Conservation (phyloP, 2,113 vertebrate species). For the Oryzias celebensis region DNA sequence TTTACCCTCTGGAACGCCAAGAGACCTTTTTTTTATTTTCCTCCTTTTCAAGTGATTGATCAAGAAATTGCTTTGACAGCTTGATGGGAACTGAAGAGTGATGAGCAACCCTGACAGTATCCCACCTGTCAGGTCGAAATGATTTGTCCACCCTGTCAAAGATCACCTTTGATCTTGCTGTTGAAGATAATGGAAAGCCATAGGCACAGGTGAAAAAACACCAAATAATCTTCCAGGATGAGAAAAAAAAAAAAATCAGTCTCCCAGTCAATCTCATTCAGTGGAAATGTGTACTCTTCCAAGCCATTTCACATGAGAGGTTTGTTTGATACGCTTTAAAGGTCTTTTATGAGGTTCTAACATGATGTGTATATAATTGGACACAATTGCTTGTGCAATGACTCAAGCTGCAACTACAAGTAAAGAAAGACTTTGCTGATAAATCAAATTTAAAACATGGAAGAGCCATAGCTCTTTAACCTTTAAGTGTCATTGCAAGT, state of each 20-base stretch:
- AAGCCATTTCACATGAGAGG: constrained; percentile 37
- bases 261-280: constrained; percentile 37
- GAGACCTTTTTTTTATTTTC: constrained; percentile 53
- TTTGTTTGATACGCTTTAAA: constrained; percentile 45
- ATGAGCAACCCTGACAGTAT: constrained; percentile 66
- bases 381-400: constrained; percentile 33
- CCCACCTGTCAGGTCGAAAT: constrained; percentile 68
- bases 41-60: constrained; percentile 65
- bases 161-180: constrained; percentile 72
- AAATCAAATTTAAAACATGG: constrained; percentile 33
- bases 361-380: constrained; percentile 41
- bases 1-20: constrained; percentile 53
- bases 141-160: constrained; percentile 72
- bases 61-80: constrained; percentile 70
- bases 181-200: constrained; percentile 52
- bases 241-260: background rate
- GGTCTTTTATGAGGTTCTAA: constrained; percentile 30
- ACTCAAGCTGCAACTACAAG: constrained; percentile 25
- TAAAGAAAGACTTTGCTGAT: constrained; percentile 45
- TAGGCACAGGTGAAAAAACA: constrained; percentile 32
- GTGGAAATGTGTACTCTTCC: constrained; percentile 39
- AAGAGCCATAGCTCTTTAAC: constrained; percentile 33
- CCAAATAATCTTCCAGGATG: constrained; percentile 32
- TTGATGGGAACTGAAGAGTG: constrained; percentile 68
- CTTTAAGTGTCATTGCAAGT: constrained; percentile 35